phyloP scores from a whole-genome alignment of 2,888 invertebrate species.

The Notodonta ziczac region DNA sequence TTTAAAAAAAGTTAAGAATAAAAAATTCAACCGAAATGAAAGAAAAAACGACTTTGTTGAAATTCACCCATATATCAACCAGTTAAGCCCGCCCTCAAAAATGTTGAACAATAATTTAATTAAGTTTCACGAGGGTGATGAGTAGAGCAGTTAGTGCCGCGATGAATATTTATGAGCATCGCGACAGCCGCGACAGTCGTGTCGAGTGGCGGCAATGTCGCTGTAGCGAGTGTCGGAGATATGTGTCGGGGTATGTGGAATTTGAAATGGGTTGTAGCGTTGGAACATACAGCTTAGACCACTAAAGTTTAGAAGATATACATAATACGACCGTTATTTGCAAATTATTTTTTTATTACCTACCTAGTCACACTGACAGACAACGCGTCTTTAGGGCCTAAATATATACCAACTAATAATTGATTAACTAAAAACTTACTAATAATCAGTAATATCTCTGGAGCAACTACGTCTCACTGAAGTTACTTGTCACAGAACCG shows the following conservation, averaged over 20 bases:
- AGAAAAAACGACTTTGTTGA: too few species aligned
- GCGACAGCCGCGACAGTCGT: neutral
- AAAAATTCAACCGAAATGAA: too few species aligned
- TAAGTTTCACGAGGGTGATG: neutral
- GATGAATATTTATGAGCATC: slow-evolving; percentile 5
- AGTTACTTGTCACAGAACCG: too few species aligned
- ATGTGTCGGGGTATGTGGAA: neutral
- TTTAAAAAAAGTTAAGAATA: too few species aligned
- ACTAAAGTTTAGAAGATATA: neutral
- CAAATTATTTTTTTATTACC: too few species aligned
- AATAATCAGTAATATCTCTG: too few species aligned
- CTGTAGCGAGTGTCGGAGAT: neutral
- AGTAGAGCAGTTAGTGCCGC: slow-evolving; percentile 4
- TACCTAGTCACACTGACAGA: too few species aligned
- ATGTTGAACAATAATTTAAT: neutral
- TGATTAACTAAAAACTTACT: too few species aligned
- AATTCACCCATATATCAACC: neutral
- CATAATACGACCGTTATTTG: too few species aligned
- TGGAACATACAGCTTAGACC: neutral
- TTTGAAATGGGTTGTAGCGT: neutral
- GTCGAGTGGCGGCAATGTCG: neutral
- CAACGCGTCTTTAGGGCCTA: too few species aligned
- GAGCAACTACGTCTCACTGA: too few species aligned
- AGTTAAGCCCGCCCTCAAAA: neutral
- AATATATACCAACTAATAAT: too few species aligned